phyloP scores from a whole-genome alignment of 2,113 vertebrate species.

The Forbesichthys papilliferus region DNA sequence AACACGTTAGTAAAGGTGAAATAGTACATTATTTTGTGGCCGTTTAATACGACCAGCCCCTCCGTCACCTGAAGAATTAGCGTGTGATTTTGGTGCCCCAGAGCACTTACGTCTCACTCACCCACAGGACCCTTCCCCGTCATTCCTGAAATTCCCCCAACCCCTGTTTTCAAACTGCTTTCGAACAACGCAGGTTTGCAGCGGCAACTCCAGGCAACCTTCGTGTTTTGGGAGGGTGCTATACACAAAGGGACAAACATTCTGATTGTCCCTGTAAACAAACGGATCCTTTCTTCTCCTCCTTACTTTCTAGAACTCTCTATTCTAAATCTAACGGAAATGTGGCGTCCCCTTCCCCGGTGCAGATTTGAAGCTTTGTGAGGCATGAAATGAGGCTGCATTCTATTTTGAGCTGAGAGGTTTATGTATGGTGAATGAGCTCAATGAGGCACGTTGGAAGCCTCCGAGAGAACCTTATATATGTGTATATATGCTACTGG shows the following conservation, averaged over 20 bases:
- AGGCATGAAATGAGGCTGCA: constrained; percentile 64
- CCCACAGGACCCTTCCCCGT: too few species aligned
- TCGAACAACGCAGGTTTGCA: too few species aligned
- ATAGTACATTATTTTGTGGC: too few species aligned
- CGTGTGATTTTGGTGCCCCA: too few species aligned
- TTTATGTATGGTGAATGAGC: constrained; percentile 36
- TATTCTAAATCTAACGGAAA: constrained; percentile 32
- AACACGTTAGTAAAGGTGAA: too few species aligned
- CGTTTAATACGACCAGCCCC: too few species aligned
- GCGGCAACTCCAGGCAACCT: too few species aligned
- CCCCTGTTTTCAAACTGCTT: too few species aligned
- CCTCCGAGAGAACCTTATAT: background rate
- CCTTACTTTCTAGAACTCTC: constrained; percentile 44
- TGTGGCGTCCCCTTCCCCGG: constrained; percentile 37
- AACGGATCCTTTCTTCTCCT: constrained; percentile 49
- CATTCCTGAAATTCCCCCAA: too few species aligned
- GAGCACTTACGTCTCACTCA: too few species aligned
- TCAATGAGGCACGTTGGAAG: constrained; percentile 41
- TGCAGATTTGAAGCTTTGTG: constrained; percentile 58
- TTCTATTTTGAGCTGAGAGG: constrained; percentile 57
- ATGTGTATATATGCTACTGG: background rate
- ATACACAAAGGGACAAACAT: background rate
- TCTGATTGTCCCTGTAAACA: constrained; percentile 40
- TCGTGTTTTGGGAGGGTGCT: too few species aligned
- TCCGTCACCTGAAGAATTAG: too few species aligned